These are phyloP conservation scores for Epicauta chinensis DNA, from an alignment of 1,140 invertebrate species.

Conservation along the genomic window DNA sequence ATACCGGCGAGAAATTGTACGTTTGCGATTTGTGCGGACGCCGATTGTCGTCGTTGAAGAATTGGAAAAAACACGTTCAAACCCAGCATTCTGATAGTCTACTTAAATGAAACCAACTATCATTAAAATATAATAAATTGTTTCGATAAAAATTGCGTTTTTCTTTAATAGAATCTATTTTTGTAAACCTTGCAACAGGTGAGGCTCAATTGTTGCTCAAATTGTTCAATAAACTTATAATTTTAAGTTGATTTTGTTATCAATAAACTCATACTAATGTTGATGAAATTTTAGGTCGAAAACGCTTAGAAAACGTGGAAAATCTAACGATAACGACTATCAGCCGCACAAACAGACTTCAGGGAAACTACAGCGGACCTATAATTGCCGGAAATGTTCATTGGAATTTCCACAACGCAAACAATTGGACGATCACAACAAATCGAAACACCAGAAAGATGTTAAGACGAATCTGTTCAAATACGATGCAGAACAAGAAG, in stretches of 20 bases:
- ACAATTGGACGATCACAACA: slow-evolving; percentile 26
- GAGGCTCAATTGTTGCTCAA: too few relatives aligned
- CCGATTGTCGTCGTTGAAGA: slow-evolving; percentile 46
- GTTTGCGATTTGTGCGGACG: slow-evolving; percentile 68
- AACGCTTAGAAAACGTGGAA: not conserved
- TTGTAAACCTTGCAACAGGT: too few relatives aligned
- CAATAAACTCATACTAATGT: not conserved
- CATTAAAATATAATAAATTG: too few relatives aligned
- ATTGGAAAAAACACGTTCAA: slow-evolving; percentile 12
- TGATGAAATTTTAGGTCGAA: slow-evolving; percentile 18
- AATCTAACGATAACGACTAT: not conserved
- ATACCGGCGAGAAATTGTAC: slow-evolving; percentile 76
- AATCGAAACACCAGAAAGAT: slow-evolving; percentile 11
- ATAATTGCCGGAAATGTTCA: slow-evolving; percentile 31
- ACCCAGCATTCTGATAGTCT: not conserved
- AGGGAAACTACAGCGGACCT: not conserved
- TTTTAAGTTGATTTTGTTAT: slow-evolving; percentile 1
- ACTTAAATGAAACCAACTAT: too few relatives aligned
- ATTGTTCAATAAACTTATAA: too few relatives aligned
- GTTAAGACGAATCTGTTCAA: slow-evolving; percentile 15
- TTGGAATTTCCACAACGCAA: slow-evolving; percentile 25
- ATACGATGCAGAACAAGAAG: slow-evolving; percentile 27
- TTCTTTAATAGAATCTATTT: too few relatives aligned
- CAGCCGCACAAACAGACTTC: not conserved
- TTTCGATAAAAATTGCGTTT: too few relatives aligned